Base-by-base conservation (phyloP, 2,113 vertebrate genomes). In the Ardeotis arabs region DNA sequence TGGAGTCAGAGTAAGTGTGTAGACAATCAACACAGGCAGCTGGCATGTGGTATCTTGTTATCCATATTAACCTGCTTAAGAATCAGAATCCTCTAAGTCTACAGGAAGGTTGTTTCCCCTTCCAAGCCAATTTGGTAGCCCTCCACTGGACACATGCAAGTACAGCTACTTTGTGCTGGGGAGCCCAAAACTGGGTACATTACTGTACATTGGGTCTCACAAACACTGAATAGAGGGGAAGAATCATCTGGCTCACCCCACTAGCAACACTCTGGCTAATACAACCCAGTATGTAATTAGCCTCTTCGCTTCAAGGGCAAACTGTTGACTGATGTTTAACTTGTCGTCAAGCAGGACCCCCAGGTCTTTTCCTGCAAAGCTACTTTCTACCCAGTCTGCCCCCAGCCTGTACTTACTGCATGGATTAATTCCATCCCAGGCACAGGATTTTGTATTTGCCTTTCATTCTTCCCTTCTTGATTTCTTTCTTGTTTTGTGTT, bases 371-470 rank as follows among this genome's bases (percentile, higher is more conserved):
- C 22, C 58, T 73, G 75, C 33, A 85, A 17, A 85, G 24, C 29
- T 44, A 12, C 24, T 83, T 64, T 53, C 31, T 37, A 70, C 1
- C 6, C 58, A 64, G 27, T 22, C 55, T n/a, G 39, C 14, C 39
- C 20, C 37, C 23, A 90, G 39, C 15, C 20, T 56, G 12, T 10
- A 76, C 23, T 21, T 72, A 73, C 39, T 53, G 16, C 14, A 44
- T 7, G 4, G 52, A 8, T 50, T 66, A 85, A 77, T 58, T 90
- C 58, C 59, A 90, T 6, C 15, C 21, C 45, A 79, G 29, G 15
- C 0, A 0, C 4, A 62, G 7, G 63, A 73, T 41, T 70, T 19
- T 3, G 4, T 12, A 52, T 21, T 37, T 77, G 28, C n/a, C 47
- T 90, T 85, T 67, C 29, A 28, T 33, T 88, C 14, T 31, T 69